Evolutionary conservation across 2,797 vertebrate species (phyloP).

Genomic region (Poecilia gillii): DNA sequence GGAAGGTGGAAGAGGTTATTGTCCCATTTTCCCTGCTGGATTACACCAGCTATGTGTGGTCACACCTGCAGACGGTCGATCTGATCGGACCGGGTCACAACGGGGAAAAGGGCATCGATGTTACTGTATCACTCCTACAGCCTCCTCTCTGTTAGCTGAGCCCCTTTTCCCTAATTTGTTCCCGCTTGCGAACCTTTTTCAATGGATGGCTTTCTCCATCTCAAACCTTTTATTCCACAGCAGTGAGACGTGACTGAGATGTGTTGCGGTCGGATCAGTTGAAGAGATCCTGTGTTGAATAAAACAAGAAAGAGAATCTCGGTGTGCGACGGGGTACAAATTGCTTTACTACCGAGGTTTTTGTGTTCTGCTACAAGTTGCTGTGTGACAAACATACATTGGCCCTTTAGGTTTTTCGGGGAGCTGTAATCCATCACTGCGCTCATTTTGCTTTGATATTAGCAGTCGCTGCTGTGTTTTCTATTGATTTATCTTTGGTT

Average conservation of each 20-base stretch:
- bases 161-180: slow-evolving; percentile 21
- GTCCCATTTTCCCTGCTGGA: slow-evolving; percentile 37
- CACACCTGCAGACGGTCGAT: slow-evolving; percentile 46
- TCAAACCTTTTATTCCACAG: slow-evolving; percentile 46
- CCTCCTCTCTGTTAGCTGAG: slow-evolving; percentile 25
- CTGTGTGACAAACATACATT: slow-evolving; percentile 36
- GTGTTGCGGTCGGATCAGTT: slow-evolving; percentile 52
- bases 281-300: slow-evolving; percentile 52
- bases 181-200: slow-evolving; percentile 23
- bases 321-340: slow-evolving; percentile 46
- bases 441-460: slow-evolving; percentile 57
- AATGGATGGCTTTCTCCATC: slow-evolving; percentile 45
- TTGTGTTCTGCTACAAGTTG: slow-evolving; percentile 44
- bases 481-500: slow-evolving; percentile 40
- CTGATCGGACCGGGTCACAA: slow-evolving; percentile 44
- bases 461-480: slow-evolving; percentile 23
- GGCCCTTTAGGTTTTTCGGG: slow-evolving; percentile 49
- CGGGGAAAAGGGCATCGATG: slow-evolving; percentile 31
- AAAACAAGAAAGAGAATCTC: slow-evolving; percentile 58
- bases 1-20: slow-evolving; percentile 13
- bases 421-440: slow-evolving; percentile 43
- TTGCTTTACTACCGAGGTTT: slow-evolving; percentile 42
- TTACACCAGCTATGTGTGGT: slow-evolving; percentile 33
- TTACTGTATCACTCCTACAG: slow-evolving; percentile 28
- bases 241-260: slow-evolving; percentile 57